Evolutionary conservation across 2,888 invertebrate species (phyloP).

Genomic region (Thymelicus sylvestris): DNA sequence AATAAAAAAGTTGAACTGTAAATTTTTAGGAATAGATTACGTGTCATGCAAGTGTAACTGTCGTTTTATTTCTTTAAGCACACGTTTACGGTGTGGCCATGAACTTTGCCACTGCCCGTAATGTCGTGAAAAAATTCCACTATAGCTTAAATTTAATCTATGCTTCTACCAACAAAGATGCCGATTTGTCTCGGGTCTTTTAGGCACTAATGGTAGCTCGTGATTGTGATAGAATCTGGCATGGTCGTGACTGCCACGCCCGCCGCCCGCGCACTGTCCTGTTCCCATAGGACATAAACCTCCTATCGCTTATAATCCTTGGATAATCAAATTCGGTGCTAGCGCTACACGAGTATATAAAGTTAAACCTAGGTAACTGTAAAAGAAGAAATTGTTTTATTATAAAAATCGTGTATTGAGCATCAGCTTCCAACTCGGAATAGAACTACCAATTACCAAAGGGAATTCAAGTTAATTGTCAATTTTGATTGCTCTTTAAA

Average conservation of each 20-base stretch:
- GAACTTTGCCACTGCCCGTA: constrained; percentile 10
- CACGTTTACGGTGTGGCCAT: neutral
- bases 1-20: too few relatives aligned
- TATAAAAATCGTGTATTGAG: too few relatives aligned
- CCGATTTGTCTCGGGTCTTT: constrained; percentile 33
- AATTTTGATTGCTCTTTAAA: too few relatives aligned
- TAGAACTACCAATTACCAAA: too few relatives aligned
- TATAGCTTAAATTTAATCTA: constrained; percentile 3
- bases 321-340: too few relatives aligned
- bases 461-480: too few relatives aligned
- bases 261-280: constrained; percentile 30
- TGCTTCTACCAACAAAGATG: constrained; percentile 25
- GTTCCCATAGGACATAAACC: constrained; percentile 45
- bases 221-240: constrained; percentile 46
- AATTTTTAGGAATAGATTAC: too few relatives aligned
- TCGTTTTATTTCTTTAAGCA: neutral
- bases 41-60: too few relatives aligned
- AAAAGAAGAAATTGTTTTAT: neutral
- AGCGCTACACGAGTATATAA: neutral
- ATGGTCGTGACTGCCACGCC: constrained; percentile 43
- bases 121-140: constrained; percentile 17
- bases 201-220: constrained; percentile 39
- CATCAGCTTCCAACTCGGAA: too few relatives aligned
- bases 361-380: neutral
- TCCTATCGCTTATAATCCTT: constrained; percentile 5